Conservation (phyloP, 2,888 invertebrate species). For the Tetropium fuscum region DNA sequence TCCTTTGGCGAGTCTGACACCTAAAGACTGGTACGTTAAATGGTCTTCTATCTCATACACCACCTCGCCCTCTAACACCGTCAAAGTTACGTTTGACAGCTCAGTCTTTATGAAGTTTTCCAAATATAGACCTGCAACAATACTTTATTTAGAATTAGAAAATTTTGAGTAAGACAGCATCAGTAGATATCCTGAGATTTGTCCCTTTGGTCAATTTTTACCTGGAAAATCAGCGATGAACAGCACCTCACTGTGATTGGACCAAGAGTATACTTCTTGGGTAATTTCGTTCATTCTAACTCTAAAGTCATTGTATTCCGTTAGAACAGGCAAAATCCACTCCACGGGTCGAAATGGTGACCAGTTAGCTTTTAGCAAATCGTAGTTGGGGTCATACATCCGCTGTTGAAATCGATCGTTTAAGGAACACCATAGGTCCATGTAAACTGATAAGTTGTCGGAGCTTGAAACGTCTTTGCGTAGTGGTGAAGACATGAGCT, state of each 20-base stretch:
- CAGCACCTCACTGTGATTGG: conserved; percentile 80
- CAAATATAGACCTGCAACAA: conserved; percentile 72
- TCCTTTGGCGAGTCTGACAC: conserved; percentile 60
- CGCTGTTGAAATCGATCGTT: conserved; percentile 92
- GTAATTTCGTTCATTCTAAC: conserved; percentile 71
- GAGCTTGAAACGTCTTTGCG: conserved; percentile 49
- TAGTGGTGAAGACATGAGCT: too few relatives aligned
- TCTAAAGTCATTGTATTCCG: conserved; percentile 76
- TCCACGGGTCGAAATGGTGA: conserved; percentile 74
- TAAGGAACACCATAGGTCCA: conserved; percentile 93
- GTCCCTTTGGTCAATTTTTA: conserved; percentile 44
- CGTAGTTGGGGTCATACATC: conserved; percentile 83
- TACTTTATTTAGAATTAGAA: not conserved
- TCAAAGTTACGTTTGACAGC: conserved; percentile 79
- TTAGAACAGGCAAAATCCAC: conserved; percentile 83
- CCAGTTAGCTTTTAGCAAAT: conserved; percentile 83
- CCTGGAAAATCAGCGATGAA: conserved; percentile 95
- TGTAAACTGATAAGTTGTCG: conserved; percentile 78
- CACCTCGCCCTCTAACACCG: conserved; percentile 81
- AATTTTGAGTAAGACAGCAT: too few relatives aligned
- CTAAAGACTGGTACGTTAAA: conserved; percentile 46
- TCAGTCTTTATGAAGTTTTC: conserved; percentile 84
- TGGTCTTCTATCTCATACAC: conserved; percentile 70
- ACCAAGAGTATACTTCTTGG: conserved; percentile 77
- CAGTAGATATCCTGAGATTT: not conserved